Base-by-base conservation (phyloP, 2,888 invertebrate species). In the Sinopyrophorus schimmeli region DNA sequence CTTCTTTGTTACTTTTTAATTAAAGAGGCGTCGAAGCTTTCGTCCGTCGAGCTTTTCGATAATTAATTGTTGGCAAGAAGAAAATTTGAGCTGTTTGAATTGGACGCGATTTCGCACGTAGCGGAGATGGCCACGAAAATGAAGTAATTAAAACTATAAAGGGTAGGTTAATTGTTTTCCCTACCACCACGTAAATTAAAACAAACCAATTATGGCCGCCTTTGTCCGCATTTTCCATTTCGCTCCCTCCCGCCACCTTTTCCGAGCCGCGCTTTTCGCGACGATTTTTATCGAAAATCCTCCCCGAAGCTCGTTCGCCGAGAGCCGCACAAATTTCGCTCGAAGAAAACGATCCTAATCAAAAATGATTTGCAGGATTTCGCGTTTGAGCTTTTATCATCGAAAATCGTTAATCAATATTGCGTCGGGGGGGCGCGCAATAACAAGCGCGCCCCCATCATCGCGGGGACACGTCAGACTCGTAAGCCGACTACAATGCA, bases 101-200 rank as follows among this genome's bases (percentile, higher is more conserved):
- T 63, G 14, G 68, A 55, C 66, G 61, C 58, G 60, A 64, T 68
- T 70, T 66, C 60, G 68, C 69, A 59, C 62, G 61, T 65, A 61
- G 64, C 57, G 56, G 64, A 69, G 70, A 80, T 80, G 79, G 80
- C 77, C 76, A 77, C 78, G 79, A 79, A 79, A 81, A 83, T 81
- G 82, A 82, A 82, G 81, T 83, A 82, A 83, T 83, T 83, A 82
- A 82, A 83, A 82, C 81, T 82, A 83, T 82, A 82, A 82, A 82
- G 81, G 80, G 80, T 76, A 79, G 78, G 81, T 82, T 82, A 82
- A 83, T 82, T 83, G 82, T 72, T 72, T 73, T 73, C 72, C 73
- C 74, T 71, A 72, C 70, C 71, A 70, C 70, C 72, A 65, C 72
- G 70, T 74, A 74, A 74, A 74, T 73, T 73, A 73, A 73, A 73